Conservation (phyloP, 2,888 invertebrate genomes). For the Dinocampus coccinellae region DNA sequence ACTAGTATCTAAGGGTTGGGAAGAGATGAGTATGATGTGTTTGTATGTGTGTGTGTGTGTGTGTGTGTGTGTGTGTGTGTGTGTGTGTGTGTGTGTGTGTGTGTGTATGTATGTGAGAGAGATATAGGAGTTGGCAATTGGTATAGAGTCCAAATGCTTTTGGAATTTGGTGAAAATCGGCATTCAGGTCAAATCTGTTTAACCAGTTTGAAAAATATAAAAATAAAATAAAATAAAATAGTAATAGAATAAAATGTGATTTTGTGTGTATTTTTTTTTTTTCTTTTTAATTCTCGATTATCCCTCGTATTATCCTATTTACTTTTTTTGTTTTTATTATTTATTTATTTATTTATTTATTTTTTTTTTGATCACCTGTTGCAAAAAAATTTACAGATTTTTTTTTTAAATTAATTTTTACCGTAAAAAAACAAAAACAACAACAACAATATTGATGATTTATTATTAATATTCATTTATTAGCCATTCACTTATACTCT, state of each 20-base stretch:
- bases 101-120: not conserved
- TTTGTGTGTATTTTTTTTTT: no score
- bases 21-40: no score
- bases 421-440: no score
- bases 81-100: not conserved
- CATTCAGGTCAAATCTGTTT: constrained; percentile 45
- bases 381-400: no score
- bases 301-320: constrained; percentile 5
- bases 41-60: not conserved
- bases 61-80: not conserved
- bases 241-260: no score
- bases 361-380: constrained; percentile 47
- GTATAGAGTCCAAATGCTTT: constrained; percentile 12
- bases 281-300: no score
- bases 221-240: no score
- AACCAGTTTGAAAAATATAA: no score
- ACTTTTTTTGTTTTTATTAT: constrained; percentile 14
- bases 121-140: constrained; percentile 7
- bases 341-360: constrained; percentile 20
- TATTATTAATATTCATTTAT: no score
- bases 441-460: no score
- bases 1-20: not conserved
- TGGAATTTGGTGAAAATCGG: constrained; percentile 30
- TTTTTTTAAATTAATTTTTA: no score
- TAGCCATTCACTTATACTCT: not conserved